Conservation (phyloP, 35 echinoderm and acorn worm species). For the Lytechinus pictus region DNA sequence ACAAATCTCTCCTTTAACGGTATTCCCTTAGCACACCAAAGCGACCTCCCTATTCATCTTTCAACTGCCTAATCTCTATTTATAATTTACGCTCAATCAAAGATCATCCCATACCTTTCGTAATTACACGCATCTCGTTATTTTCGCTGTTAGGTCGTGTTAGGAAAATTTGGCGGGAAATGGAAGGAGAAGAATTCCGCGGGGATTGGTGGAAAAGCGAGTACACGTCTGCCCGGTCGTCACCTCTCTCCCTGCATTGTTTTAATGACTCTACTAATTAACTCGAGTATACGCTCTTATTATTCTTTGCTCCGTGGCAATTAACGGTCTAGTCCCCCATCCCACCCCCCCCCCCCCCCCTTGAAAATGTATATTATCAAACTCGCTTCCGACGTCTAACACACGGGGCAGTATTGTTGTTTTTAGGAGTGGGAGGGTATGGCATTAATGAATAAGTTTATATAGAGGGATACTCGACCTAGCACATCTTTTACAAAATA, state of each 20-base stretch:
- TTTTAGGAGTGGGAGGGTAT: no score
- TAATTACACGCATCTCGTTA: not conserved
- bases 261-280: constrained; percentile 9
- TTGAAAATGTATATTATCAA: not conserved
- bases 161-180: not conserved
- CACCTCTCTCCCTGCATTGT: not conserved
- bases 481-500: no score
- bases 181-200: not conserved
- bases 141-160: not conserved
- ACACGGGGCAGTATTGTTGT: no score
- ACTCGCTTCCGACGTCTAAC: not conserved
- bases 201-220: not conserved
- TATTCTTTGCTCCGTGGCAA: not conserved
- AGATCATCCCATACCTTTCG: not conserved
- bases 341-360: no score
- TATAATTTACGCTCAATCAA: constrained; percentile 13
- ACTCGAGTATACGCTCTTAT: not conserved
- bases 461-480: no score
- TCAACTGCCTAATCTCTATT: constrained; percentile 3
- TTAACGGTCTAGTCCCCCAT: not conserved
- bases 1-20: not conserved
- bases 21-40: not conserved
- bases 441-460: no score
- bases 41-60: not conserved
- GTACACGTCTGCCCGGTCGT: not conserved